These are phyloP conservation scores for Chrysaora quinquecirrha DNA, from an alignment of 30 jellyfish, hydroid and myxozoan species.

Conservation along the genomic window DNA sequence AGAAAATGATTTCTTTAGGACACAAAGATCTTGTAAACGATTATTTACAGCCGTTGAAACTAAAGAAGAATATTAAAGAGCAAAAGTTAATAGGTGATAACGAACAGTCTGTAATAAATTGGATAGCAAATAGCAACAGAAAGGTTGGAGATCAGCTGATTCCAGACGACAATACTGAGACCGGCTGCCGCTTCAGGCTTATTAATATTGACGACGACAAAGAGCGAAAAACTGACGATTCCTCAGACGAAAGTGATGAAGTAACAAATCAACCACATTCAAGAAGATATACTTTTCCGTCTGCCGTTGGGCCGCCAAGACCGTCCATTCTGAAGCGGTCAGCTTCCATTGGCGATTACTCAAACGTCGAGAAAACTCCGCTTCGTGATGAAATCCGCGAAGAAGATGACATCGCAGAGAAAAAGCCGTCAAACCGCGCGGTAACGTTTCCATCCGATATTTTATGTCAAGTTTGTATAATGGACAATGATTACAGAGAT, in stretches of 20 bases:
- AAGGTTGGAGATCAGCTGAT: background rate
- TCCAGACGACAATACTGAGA: constrained; percentile 8
- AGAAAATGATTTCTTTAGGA: constrained; percentile 68
- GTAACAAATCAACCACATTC: background rate
- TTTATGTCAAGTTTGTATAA: constrained; percentile 55
- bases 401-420: background rate
- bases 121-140: background rate
- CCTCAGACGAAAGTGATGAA: constrained; percentile 17
- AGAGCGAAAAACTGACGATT: background rate
- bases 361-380: background rate
- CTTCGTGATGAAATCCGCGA: constrained; percentile 17
- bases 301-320: constrained; percentile 43
- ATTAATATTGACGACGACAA: constrained; percentile 12
- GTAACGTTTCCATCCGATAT: constrained; percentile 71
- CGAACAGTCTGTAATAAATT: background rate
- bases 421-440: constrained; percentile 38
- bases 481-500: constrained; percentile 67
- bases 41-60: constrained; percentile 34
- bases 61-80: constrained; percentile 17
- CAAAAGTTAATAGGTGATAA: background rate
- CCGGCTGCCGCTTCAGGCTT: constrained; percentile 61
- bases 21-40: constrained; percentile 37
- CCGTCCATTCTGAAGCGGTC: constrained; percentile 65
- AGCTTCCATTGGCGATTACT: constrained; percentile 9
- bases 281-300: constrained; percentile 57